These are phyloP conservation scores for Alitta virens DNA, from an alignment of 2,888 invertebrate species.

Conservation along the genomic window DNA sequence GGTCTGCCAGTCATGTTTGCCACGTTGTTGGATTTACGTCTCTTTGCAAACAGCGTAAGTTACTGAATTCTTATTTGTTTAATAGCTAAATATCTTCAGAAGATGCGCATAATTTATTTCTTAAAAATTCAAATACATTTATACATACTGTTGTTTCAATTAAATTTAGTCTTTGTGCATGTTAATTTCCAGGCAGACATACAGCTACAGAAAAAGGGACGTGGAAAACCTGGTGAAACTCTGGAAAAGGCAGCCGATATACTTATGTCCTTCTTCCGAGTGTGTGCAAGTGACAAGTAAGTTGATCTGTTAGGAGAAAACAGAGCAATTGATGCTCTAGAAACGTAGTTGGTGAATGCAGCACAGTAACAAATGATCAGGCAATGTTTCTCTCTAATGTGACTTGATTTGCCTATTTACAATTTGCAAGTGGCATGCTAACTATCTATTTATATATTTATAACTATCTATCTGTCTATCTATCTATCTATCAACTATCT, in stretches of 20 bases:
- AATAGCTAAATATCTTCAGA: no score
- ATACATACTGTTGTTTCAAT: not conserved
- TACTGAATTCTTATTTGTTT: no score
- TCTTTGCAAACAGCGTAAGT: conserved; percentile 62
- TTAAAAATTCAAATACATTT: not conserved
- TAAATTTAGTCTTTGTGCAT: not conserved
- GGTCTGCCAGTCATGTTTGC: conserved; percentile 89
- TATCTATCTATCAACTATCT: no score
- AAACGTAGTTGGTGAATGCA: no score
- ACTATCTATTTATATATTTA: no score
- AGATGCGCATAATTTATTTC: not conserved
- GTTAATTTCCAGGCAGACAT: conserved; percentile 67
- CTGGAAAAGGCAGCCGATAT: conserved; percentile 92
- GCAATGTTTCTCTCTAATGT: no score
- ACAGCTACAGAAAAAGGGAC: conserved; percentile 51
- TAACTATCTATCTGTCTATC: no score
- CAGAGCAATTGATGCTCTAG: no score
- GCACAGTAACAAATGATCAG: no score
- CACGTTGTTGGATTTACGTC: conserved; percentile 82
- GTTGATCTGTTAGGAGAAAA: conserved; percentile 34
- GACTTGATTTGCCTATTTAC: no score
- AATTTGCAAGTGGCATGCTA: no score
- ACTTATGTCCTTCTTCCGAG: conserved; percentile 87
- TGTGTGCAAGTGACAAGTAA: conserved; percentile 89
- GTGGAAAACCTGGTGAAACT: conserved; percentile 64